phyloP scores from a whole-genome alignment of 2,113 vertebrate species.

The Pelecanus crispus region DNA sequence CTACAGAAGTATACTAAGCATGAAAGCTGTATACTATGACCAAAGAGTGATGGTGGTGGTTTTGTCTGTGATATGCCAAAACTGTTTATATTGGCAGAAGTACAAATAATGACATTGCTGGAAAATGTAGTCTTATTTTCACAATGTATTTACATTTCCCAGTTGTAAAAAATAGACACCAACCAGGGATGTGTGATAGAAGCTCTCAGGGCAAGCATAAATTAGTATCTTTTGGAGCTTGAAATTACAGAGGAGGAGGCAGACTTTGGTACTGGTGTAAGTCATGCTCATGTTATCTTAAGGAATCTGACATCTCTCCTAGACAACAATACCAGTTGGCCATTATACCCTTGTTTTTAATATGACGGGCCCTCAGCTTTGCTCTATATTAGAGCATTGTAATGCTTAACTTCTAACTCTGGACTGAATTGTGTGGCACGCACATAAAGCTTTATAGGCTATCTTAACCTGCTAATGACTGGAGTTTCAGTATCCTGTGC shows the following conservation, averaged over 20 bases:
- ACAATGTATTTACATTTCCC: not conserved
- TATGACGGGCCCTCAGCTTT: not conserved
- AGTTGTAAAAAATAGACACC: not conserved
- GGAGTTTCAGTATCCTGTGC: not conserved
- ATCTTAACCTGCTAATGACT: not conserved
- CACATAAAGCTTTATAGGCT: not conserved
- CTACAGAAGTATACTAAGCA: not conserved
- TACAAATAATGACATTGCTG: not conserved
- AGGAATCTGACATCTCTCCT: not conserved
- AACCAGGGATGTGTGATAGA: not conserved
- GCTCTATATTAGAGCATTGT: not conserved
- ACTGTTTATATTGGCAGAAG: not conserved
- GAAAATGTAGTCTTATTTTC: not conserved
- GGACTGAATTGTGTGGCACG: not conserved
- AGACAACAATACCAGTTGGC: not conserved
- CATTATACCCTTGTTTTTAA: not conserved
- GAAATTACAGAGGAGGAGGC: not conserved
- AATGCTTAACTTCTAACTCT: not conserved
- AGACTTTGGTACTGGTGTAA: not conserved
- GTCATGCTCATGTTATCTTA: not conserved
- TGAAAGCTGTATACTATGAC: accelerated
- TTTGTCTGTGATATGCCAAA: not conserved
- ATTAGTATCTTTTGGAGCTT: not conserved
- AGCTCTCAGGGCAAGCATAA: not conserved
- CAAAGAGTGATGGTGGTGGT: not conserved